Base-by-base conservation (phyloP, 2,113 vertebrate species). In the Oryzias melastigma region DNA sequence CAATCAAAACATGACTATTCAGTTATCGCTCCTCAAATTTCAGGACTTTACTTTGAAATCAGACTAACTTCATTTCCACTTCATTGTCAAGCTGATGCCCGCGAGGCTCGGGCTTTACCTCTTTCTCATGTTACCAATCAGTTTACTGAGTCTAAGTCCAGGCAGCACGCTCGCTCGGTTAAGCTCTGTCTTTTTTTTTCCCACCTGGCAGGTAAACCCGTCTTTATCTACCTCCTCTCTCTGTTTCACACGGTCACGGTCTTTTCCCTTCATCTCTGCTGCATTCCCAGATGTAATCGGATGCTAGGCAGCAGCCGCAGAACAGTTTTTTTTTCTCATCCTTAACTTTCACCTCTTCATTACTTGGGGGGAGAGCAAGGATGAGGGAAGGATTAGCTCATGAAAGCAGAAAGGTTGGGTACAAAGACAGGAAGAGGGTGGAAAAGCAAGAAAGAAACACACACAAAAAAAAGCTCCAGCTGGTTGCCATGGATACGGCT, bases 131-230 rank as follows among this genome's bases (percentile, higher is more conserved):
- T 66, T 61, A 68, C 50, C 52, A 65, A 44, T 56, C 45, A 7
- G 58, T 45, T 70, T 54, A 68, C 75, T 52, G 0, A 44, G 56
- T 55, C 53, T 59, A 66, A 27, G 50, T 65, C 50, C 68, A 57
- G 20, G 35, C 22, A 48, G 56, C 41, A 4, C 25, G 45, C 53
- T 3, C 41, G 59, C 29, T 68, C 54, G 69, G 59, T 75, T 58
- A 47, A 3, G 24, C 53, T 66, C 58, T 12, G n/a, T 60, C 72
- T 78, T 52, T 43, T 24, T 12, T 19, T 7, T 59, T 82, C 81
- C 73, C 73, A 68, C 73, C 83, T 74, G 77, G n/a, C 64, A 87
- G 77, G 83, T 81, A 83, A 80, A 78, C 59, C 65, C 1, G 5
- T 71, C 77, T 79, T 79, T 60, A 78, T 77, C 77, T 59, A 12